Conservation (phyloP, 2,797 vertebrate genomes). For the Sphenopsis melanotis region DNA sequence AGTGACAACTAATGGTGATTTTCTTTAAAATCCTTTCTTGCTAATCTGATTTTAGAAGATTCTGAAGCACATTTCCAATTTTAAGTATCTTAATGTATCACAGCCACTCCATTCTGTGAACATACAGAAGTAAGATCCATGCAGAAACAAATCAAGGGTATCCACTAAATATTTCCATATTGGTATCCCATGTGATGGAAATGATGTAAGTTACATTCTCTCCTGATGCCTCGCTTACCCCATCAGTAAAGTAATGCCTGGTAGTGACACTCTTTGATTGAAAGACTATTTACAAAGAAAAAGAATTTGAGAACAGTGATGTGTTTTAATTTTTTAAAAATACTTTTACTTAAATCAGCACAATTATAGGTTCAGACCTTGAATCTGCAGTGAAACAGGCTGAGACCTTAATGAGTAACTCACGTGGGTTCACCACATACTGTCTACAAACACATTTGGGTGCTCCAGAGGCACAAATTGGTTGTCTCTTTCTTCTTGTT, state of each 20-base stretch:
- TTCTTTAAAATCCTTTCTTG: conserved; percentile 3
- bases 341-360: not conserved
- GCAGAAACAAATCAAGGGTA: not conserved
- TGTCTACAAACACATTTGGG: not conserved
- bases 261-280: not conserved
- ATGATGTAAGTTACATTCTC: not conserved
- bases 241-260: not conserved
- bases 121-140: not conserved
- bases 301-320: not conserved
- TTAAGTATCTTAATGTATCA: not conserved
- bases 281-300: not conserved
- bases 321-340: not conserved
- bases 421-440: not conserved
- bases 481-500: not conserved
- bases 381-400: not conserved
- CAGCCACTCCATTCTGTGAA: not conserved
- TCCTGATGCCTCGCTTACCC: rapidly evolving
- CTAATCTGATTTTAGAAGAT: conserved; percentile 1
- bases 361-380: not conserved
- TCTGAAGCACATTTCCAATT: not conserved
- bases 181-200: not conserved
- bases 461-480: not conserved
- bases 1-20: conserved; percentile 2
- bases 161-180: not conserved
- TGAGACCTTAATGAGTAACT: not conserved